phyloP scores from a whole-genome alignment of 2,888 invertebrate genomes.

The Sylvicola cinctus region DNA sequence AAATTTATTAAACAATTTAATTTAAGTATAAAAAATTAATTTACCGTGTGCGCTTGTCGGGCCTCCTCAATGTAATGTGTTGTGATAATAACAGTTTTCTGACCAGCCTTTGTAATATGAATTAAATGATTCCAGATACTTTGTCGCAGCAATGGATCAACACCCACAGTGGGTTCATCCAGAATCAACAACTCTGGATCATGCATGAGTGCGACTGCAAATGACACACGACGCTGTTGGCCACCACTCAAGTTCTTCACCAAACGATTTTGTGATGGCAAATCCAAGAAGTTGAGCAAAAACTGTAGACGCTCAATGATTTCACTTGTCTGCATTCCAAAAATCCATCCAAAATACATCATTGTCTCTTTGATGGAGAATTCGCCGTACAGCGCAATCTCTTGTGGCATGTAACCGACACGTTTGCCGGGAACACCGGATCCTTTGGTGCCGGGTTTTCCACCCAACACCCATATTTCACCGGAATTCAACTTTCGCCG shows the following conservation, averaged over 20 bases:
- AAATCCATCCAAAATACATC: conserved; percentile 93
- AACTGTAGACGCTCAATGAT: conserved; percentile 66
- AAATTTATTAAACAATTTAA: conserved; percentile 3
- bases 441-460: conserved; percentile 72
- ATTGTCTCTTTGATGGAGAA: conserved; percentile 89
- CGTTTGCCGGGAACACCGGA: conserved; percentile 82
- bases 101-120: conserved; percentile 70
- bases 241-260: conserved; percentile 73
- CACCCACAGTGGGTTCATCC: conserved; percentile 86
- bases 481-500: conserved; percentile 68
- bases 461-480: conserved; percentile 76
- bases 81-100: conserved; percentile 81
- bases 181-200: conserved; percentile 79
- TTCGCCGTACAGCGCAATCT: conserved; percentile 77
- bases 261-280: conserved; percentile 66
- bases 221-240: conserved; percentile 76
- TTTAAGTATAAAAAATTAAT: conserved; percentile 14
- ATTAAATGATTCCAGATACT: conserved; percentile 91
- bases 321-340: conserved; percentile 70
- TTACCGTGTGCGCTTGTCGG: conserved; percentile 69
- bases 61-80: conserved; percentile 95
- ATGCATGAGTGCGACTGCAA: conserved; percentile 81
- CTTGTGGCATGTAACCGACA: conserved; percentile 95
- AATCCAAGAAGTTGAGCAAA: conserved; percentile 71
- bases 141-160: conserved; percentile 73